These are phyloP conservation scores for Belonocnema kinseyi DNA, from an alignment of 1,140 invertebrate genomes.

Conservation along the genomic window DNA sequence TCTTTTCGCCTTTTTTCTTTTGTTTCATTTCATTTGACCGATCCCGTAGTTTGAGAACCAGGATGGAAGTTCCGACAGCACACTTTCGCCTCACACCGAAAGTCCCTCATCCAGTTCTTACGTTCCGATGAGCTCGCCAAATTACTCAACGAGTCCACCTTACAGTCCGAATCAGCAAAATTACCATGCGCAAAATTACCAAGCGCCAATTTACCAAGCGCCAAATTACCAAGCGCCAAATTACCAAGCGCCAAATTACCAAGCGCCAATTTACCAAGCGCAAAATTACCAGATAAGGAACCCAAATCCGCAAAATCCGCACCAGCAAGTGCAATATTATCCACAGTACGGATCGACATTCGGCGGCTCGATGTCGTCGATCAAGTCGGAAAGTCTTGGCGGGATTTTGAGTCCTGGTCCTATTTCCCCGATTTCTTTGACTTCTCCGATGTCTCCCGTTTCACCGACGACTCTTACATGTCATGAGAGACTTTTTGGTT, in stretches of 20 bases:
- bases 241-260: no score
- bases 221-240: no score
- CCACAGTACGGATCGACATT: conserved; percentile 15
- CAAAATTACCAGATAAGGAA: conserved; percentile 36
- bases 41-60: conserved; percentile 63
- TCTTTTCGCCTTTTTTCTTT: conserved; percentile 42
- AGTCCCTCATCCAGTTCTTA: conserved; percentile 64
- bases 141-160: conserved; percentile 64
- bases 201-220: no score
- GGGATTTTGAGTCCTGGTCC: conserved; percentile 50
- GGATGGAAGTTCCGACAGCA: conserved; percentile 68
- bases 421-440: conserved; percentile 34
- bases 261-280: background rate
- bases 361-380: conserved; percentile 35
- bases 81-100: conserved; percentile 65
- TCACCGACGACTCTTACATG: conserved; percentile 52
- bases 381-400: conserved; percentile 36
- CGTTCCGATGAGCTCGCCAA: conserved; percentile 60
- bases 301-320: conserved; percentile 36
- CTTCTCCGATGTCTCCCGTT: no score
- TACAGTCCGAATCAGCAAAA: conserved; percentile 60
- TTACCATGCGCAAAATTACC: conserved; percentile 2
- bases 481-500: conserved; percentile 72
- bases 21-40: conserved; percentile 48
- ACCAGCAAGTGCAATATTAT: conserved; percentile 36